Conservation (phyloP, 2,888 invertebrate genomes). For the Platycheirus albimanus region DNA sequence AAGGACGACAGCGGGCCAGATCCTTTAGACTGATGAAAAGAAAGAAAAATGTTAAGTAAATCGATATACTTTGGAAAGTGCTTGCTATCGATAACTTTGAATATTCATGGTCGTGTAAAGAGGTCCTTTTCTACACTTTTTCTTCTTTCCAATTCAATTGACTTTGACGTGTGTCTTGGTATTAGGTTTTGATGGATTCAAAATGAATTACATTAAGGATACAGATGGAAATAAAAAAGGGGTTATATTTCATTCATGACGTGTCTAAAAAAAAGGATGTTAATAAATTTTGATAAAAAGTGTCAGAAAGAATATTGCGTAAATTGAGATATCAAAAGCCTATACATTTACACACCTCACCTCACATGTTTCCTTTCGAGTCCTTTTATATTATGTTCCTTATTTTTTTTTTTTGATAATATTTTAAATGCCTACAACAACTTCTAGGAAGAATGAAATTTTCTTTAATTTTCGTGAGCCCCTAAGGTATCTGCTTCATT, state of each 20-base stretch:
- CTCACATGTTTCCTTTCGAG: neutral
- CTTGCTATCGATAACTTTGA: constrained; percentile 66
- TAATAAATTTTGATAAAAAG: constrained; percentile 9
- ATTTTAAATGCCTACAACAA: constrained; percentile 3
- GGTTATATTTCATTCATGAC: constrained; percentile 31
- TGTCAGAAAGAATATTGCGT: neutral
- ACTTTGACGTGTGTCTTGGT: constrained; percentile 56
- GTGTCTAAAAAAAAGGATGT: constrained; percentile 1
- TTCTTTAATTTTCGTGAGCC: neutral
- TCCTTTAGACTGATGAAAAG: constrained; percentile 17
- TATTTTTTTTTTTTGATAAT: neutral
- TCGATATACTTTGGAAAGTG: constrained; percentile 47
- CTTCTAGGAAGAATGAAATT: neutral
- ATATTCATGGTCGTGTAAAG: constrained; percentile 56
- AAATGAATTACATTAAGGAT: constrained; percentile 57
- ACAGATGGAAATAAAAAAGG: constrained; percentile 24
- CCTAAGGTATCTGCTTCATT: constrained; percentile 8
- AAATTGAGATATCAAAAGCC: neutral
- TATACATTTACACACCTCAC: no score
- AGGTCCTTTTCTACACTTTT: constrained; percentile 22
- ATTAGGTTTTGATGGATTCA: constrained; percentile 55
- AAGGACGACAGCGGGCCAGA: neutral
- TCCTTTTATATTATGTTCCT: no score
- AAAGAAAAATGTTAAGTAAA: constrained; percentile 57
- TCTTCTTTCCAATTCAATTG: constrained; percentile 26